These are phyloP conservation scores for Cynocephalus volans DNA, from an alignment of 2,113 vertebrate genomes.

Conservation along the genomic window DNA sequence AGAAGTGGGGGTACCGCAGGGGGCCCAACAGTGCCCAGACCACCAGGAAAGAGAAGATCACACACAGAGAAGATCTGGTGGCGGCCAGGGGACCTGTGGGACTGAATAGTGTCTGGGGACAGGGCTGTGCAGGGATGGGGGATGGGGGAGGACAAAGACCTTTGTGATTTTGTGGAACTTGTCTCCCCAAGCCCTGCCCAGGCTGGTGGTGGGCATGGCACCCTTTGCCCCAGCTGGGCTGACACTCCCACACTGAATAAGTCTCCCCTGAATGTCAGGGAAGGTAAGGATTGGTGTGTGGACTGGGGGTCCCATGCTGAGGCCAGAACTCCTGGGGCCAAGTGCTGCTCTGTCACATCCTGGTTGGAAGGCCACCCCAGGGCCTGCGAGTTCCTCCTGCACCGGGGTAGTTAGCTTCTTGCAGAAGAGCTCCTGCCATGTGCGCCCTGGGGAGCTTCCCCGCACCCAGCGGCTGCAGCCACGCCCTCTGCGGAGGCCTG, in stretches of 20 bases:
- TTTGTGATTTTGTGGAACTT: too few species aligned
- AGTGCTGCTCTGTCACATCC: not conserved
- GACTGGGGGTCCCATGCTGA: not conserved
- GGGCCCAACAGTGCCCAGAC: not conserved
- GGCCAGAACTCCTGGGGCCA: not conserved
- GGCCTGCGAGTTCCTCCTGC: not conserved
- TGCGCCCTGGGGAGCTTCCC: not conserved
- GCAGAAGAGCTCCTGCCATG: accelerated
- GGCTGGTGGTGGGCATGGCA: too few species aligned
- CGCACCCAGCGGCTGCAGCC: not conserved
- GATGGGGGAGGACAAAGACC: not conserved
- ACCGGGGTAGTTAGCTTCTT: not conserved
- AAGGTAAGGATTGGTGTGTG: too few species aligned
- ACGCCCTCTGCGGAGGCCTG: not conserved
- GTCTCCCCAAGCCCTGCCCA: not conserved
- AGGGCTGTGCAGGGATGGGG: not conserved
- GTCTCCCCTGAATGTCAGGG: not conserved
- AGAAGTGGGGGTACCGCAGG: not conserved
- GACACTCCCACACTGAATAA: not conserved
- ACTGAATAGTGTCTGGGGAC: not conserved
- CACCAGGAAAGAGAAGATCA: too few species aligned
- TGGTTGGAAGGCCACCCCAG: not conserved
- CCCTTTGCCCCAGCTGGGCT: not conserved
- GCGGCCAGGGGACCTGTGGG: accelerated
- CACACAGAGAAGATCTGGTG: not conserved